These are phyloP conservation scores for Xiphophorus couchianus DNA, from an alignment of 2,113 vertebrate genomes.

Conservation along the genomic window DNA sequence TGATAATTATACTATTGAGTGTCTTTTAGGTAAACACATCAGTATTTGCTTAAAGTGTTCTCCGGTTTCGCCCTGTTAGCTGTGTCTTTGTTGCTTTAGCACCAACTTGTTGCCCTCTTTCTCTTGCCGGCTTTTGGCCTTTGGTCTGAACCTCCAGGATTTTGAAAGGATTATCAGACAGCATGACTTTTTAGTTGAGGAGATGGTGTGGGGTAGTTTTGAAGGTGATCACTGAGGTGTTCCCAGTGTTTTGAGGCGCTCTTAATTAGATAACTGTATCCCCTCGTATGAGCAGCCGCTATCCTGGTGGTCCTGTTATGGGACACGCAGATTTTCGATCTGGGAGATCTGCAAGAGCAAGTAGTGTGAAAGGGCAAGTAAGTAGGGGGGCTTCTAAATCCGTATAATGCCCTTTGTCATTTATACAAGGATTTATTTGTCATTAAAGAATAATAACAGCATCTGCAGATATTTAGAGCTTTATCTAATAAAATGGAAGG, in stretches of 20 bases:
- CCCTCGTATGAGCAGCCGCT: constrained; percentile 84
- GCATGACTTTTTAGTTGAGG: constrained; percentile 2
- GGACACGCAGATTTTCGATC: constrained; percentile 64
- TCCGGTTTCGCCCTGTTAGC: no score
- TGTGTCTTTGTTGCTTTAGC: constrained; percentile 6
- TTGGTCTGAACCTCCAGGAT: constrained; percentile 1
- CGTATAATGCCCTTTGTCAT: constrained; percentile 81
- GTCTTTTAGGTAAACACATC: no score
- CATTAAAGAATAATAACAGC: constrained; percentile 78
- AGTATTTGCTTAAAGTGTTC: no score
- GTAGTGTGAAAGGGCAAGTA: constrained; percentile 62
- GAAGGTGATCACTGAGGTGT: constrained; percentile 73
- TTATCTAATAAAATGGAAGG: constrained; percentile 9
- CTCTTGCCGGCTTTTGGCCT: constrained; percentile 3
- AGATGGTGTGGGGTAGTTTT: neutral
- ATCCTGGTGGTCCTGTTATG: constrained; percentile 85
- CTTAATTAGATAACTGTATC: constrained; percentile 92
- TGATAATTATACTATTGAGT: no score
- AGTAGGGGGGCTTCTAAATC: constrained; percentile 76
- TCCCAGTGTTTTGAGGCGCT: constrained; percentile 69
- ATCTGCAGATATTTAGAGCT: constrained; percentile 67
- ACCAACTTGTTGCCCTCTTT: neutral
- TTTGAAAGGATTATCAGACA: constrained; percentile 36
- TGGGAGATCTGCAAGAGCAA: constrained; percentile 39
- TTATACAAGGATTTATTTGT: constrained; percentile 84